Percentiles rank a stretch among this genome's conserved stretches.
Conservation (phyloP, 2,113 vertebrate genomes). For the Glaucidium brasilianum region DNA sequence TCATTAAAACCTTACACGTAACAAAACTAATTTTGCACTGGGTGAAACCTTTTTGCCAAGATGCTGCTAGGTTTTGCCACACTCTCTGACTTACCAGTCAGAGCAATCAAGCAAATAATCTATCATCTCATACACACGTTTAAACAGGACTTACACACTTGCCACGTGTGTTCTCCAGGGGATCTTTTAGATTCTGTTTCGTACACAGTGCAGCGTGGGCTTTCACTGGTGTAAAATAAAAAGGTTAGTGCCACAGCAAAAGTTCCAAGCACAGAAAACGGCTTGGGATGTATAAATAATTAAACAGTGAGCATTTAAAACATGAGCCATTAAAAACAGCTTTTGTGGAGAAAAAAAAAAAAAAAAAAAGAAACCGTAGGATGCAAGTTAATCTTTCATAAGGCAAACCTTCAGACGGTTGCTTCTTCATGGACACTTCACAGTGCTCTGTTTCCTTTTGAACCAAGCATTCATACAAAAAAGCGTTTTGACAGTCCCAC, state of each 20-base stretch:
- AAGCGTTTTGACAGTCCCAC: conserved; percentile 12
- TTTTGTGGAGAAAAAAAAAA: not conserved
- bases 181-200: not conserved
- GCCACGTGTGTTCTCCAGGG: not conserved
- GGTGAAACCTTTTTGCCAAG: not conserved
- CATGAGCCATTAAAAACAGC: not conserved
- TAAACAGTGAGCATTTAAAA: conserved; percentile 24
- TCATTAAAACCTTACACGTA: not conserved
- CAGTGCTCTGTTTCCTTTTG: conserved; percentile 22
- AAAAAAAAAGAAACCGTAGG: not conserved
- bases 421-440: not conserved
- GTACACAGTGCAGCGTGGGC: not conserved
- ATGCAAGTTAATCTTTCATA: conserved; percentile 53
- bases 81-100: not conserved
- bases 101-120: not conserved
- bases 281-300: conserved; percentile 12
- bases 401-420: not conserved
- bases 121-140: not conserved
- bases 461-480: not conserved
- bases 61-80: not conserved
- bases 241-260: not conserved
- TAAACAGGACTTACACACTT: not conserved
- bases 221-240: conserved; percentile 24
- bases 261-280: not conserved
- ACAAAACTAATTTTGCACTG: not conserved